Evolutionary conservation across 2,113 vertebrate genomes (phyloP).

Genomic region (Spermophilus dauricus): DNA sequence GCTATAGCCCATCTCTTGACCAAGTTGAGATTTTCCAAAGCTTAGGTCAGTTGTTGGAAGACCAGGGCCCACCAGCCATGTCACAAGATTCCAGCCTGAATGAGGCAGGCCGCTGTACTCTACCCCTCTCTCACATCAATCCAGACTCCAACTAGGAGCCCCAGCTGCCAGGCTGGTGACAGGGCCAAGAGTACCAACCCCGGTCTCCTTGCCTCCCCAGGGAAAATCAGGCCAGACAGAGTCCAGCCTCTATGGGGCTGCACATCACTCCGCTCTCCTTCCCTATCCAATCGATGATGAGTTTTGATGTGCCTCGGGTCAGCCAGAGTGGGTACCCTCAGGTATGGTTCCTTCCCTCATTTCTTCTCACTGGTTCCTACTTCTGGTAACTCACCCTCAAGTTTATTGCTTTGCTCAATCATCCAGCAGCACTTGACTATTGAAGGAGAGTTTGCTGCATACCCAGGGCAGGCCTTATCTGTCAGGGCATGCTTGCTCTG

Average conservation of each 20-base stretch:
- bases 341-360: constrained; percentile 74
- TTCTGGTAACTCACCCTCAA: not conserved
- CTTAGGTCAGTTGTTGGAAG: not conserved
- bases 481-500: not conserved
- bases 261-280: constrained; percentile 78
- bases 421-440: not conserved
- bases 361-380: no score
- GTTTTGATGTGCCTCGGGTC: constrained; percentile 77
- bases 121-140: no score
- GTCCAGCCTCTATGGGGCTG: constrained; percentile 42
- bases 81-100: not conserved
- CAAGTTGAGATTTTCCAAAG: not conserved
- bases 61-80: not conserved
- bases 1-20: not conserved
- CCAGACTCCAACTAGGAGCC: not conserved
- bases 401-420: not conserved
- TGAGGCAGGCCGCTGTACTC: accelerated
- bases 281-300: constrained; percentile 75
- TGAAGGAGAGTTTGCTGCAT: no score
- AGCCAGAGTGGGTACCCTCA: constrained; percentile 83
- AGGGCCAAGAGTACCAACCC: not conserved
- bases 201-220: constrained; percentile 70
- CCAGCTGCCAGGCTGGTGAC: not conserved
- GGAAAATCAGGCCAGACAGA: constrained; percentile 41
- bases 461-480: not conserved